These are phyloP conservation scores for Macropus fuliginosus DNA, from an alignment of 2,797 vertebrate genomes.

Conservation along the genomic window DNA sequence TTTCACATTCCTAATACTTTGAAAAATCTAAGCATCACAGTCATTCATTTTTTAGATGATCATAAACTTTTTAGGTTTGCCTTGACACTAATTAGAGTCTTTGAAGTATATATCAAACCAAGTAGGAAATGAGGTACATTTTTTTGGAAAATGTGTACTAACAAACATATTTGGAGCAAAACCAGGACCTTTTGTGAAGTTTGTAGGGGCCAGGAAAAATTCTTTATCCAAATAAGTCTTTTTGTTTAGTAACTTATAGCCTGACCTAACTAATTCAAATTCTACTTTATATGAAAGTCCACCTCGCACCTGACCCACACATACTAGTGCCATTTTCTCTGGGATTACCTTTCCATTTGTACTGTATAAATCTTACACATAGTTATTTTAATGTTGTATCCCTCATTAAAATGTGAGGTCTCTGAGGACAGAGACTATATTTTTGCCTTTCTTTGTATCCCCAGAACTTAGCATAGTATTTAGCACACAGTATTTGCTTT, in stretches of 20 bases:
- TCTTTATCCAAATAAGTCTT: background rate
- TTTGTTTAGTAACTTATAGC: background rate
- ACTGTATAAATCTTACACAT: background rate
- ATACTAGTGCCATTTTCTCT: background rate
- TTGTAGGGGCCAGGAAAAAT: background rate
- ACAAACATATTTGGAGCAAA: background rate
- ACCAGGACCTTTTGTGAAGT: background rate
- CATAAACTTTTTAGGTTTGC: background rate
- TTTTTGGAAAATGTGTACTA: conserved; percentile 24
- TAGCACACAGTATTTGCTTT: background rate
- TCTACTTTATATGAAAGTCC: background rate
- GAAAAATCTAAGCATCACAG: conserved; percentile 13
- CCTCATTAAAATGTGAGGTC: background rate
- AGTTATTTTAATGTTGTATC: background rate
- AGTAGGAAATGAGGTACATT: conserved; percentile 13
- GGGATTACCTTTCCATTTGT: background rate
- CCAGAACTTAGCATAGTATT: background rate
- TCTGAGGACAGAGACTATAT: too few relatives aligned
- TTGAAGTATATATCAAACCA: conserved; percentile 1
- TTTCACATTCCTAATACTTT: background rate
- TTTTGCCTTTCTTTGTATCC: background rate
- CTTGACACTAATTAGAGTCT: conserved; percentile 42
- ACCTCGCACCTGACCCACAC: background rate
- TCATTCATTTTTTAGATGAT: conserved; percentile 51
- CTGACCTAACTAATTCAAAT: background rate